Conservation (phyloP, 2,113 vertebrate genomes). For the Hyaena hyaena region DNA sequence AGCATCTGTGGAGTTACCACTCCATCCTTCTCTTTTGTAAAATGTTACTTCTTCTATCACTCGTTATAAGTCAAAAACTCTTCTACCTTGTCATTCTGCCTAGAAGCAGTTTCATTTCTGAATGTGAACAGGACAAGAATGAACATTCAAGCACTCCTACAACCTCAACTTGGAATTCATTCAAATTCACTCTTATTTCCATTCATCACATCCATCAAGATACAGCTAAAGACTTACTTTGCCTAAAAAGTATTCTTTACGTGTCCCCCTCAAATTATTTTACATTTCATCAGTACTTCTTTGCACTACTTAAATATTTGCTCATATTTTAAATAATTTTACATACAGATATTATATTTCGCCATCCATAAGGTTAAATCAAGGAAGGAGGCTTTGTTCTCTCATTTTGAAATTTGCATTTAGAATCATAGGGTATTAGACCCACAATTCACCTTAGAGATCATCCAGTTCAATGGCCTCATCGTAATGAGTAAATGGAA, state of each 20-base stretch:
- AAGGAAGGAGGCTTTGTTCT: not conserved
- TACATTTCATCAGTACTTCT: not conserved
- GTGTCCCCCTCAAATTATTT: not conserved
- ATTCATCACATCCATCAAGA: not conserved
- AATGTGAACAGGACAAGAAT: not conserved
- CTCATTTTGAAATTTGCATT: slow-evolving; percentile 7
- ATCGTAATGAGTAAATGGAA: slow-evolving; percentile 24
- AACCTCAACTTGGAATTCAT: not conserved
- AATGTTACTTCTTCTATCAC: not conserved
- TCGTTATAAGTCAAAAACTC: not conserved
- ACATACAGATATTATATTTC: not conserved
- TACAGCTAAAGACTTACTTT: not conserved
- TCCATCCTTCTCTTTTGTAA: not conserved
- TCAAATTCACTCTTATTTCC: not conserved
- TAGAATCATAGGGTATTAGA: slow-evolving; percentile 5
- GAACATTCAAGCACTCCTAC: not conserved
- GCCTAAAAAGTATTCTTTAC: not conserved
- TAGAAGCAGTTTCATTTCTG: not conserved
- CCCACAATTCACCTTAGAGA: not conserved
- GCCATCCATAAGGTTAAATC: not conserved
- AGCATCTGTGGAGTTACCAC: not conserved
- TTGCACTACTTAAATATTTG: not conserved
- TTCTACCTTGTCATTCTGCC: not conserved
- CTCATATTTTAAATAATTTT: slow-evolving; percentile 20
- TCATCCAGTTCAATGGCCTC: not conserved